phyloP scores from a whole-genome alignment of 1,140 invertebrate genomes.

The Riptortus pedestris region DNA sequence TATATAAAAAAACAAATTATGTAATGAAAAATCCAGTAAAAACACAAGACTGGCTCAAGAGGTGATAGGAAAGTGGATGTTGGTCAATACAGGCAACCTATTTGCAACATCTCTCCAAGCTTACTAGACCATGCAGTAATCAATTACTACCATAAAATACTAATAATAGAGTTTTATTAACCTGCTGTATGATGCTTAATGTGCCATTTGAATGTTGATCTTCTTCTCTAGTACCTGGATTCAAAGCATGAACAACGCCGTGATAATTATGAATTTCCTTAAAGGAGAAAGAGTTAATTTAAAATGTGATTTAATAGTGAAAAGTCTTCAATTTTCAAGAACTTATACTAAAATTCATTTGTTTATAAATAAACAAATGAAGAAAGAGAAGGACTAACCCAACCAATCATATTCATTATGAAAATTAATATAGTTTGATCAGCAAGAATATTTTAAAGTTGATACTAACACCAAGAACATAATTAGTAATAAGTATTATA shows the following conservation, averaged over 20 bases:
- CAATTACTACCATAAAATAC: background rate
- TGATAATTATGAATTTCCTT: constrained; percentile 41
- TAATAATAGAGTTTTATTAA: constrained; percentile 31
- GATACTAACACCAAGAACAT: too few relatives aligned
- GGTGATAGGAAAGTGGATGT: constrained; percentile 20
- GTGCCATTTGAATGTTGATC: constrained; percentile 40
- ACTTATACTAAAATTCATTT: too few relatives aligned
- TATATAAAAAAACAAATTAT: background rate
- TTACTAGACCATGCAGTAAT: constrained; percentile 22
- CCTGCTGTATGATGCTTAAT: constrained; percentile 42
- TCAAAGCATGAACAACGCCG: constrained; percentile 36
- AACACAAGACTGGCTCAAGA: constrained; percentile 16
- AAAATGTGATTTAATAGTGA: too few relatives aligned
- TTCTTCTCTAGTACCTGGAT: constrained; percentile 37
- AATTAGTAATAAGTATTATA: too few relatives aligned
- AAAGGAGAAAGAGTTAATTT: constrained; percentile 23
- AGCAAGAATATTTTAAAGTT: too few relatives aligned
- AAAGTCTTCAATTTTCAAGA: too few relatives aligned
- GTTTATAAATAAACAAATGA: too few relatives aligned
- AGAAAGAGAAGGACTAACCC: too few relatives aligned
- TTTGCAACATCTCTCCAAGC: constrained; percentile 21
- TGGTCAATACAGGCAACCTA: constrained; percentile 15
- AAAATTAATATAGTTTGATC: too few relatives aligned
- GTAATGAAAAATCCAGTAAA: background rate
- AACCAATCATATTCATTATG: too few relatives aligned